These are phyloP conservation scores for Pteronotus mesoamericanus DNA, from an alignment of 2,797 vertebrate genomes.

Conservation along the genomic window DNA sequence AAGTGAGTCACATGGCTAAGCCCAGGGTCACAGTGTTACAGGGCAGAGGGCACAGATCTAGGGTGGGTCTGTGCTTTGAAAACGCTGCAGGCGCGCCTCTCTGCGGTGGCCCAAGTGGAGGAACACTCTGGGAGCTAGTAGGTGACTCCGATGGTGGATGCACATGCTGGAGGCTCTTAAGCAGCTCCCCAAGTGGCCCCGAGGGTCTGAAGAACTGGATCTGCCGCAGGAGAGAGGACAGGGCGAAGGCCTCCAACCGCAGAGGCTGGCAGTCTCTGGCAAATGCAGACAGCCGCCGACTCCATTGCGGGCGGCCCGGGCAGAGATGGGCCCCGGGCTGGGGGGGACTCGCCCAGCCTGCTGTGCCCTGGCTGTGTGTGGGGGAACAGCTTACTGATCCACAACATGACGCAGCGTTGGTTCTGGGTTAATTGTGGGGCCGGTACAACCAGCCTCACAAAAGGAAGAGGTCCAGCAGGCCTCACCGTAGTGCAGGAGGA, in stretches of 20 bases:
- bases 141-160: too few species aligned
- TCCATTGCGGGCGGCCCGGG: background rate
- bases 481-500: background rate
- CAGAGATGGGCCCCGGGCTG: background rate
- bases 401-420: background rate
- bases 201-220: background rate
- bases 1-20: background rate
- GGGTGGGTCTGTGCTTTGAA: background rate
- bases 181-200: background rate
- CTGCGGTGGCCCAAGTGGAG: background rate
- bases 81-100: accelerated
- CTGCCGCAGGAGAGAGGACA: background rate
- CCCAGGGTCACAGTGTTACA: background rate
- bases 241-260: background rate
- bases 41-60: accelerated
- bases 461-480: background rate
- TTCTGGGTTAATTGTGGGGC: background rate
- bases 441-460: background rate
- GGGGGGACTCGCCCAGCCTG: background rate
- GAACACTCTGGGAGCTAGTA: background rate
- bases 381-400: background rate
- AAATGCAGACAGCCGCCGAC: background rate
- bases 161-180: background rate
- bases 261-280: background rate
- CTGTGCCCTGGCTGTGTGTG: background rate